Evolutionary conservation across 2,888 invertebrate species (phyloP), one percentile per base, ranked within the genome.

Genomic region (Bursaphelenchus okinawaensis): DNA sequence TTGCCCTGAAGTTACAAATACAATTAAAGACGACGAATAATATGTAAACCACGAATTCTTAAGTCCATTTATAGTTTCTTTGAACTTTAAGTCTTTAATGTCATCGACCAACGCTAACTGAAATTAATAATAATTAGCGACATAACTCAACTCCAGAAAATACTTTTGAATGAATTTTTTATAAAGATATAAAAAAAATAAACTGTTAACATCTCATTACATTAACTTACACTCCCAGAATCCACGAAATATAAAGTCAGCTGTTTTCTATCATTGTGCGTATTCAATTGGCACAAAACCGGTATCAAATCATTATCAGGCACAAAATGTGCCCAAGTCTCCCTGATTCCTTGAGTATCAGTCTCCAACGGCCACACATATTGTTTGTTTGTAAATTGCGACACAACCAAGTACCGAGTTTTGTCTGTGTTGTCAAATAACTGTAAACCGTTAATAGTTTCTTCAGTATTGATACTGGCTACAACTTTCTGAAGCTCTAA

Each of bases 281-380:
- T 16, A 40, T 40, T 40, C 12, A 40, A n/a, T n/a, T 40, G 12
- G 16, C 16, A 16, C 16, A n/a, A 40, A 16, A 40, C 40, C 12
- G 40, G n/a, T 12, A 40, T 40, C n/a, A 40, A n/a, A 40, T 40
- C 40, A 40, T 4, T 40, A n/a, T 40, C 40, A 12, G 40, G 40
- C 2, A 40, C 40, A 40, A 40, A 40, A 40, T 40, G 40, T 40
- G 40, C 12, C 40, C 40, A 40, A 12, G n/a, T n/a, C n/a, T 40
- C 40, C 6, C 40, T 12, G 40, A 40, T 40, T 4, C 40, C 40
- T n/a, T 40, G 16, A n/a, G 40, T 40, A 20, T 66, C 61, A 40
- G 66, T 69, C 62, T 80, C 79, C 12, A 80, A 59, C 7, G 75
- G 76, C 54, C 79, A 70, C n/a, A 76, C 62, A 73, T 75, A 74